These are phyloP conservation scores for Trichogramma dendrolimi DNA, from an alignment of 2,888 invertebrate species.

Conservation along the genomic window DNA sequence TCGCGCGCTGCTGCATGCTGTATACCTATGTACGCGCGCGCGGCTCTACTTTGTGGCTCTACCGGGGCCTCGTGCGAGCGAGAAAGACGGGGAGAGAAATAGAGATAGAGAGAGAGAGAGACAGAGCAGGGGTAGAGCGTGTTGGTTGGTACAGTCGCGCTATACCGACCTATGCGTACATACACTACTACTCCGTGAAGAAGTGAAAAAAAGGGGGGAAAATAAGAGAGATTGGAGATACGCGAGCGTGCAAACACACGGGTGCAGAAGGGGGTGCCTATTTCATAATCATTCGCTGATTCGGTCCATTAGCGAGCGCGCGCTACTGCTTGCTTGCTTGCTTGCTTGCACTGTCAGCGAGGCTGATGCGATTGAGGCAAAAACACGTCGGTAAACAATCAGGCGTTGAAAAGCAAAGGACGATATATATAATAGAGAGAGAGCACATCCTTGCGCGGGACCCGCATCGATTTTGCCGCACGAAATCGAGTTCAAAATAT, in stretches of 20 bases:
- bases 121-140: background rate
- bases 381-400: too few species aligned
- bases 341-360: too few species aligned
- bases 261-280: background rate
- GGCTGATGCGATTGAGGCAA: too few species aligned
- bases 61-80: background rate
- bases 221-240: constrained; percentile 10
- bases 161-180: background rate
- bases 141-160: background rate
- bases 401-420: too few species aligned
- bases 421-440: too few species aligned
- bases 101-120: background rate
- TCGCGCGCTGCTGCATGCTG: background rate
- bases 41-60: background rate
- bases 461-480: too few species aligned
- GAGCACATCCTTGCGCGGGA: too few species aligned
- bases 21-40: background rate
- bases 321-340: too few species aligned
- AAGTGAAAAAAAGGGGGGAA: background rate
- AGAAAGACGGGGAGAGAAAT: background rate
- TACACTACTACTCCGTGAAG: background rate
- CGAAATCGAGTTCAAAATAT: too few species aligned
- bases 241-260: background rate
- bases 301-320: background rate
- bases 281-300: background rate